Evolutionary conservation across 53 echinoderm and acorn worm species (phyloP), one percentile per base, ranked within the genome.

Genomic region (Paelopatides confundens): DNA sequence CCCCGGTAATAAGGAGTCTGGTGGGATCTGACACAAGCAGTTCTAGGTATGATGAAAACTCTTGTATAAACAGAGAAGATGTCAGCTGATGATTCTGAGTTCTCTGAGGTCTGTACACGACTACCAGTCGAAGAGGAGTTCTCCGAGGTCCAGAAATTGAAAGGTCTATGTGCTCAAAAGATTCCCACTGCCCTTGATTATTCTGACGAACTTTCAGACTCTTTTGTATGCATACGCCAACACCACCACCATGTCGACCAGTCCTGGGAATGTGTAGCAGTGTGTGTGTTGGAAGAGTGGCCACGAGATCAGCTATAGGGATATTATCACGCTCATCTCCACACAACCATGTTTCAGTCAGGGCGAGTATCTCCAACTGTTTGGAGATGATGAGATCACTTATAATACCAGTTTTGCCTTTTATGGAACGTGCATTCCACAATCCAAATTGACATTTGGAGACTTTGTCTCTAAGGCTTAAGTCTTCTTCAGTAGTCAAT

Each of bases 311-410:
- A 58, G 71, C 91, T 26, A 91, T 69, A 14, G 66, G 23, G 35
- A 81, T 27, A 48, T 91, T 71, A 33, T 87, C 91, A 43, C 91
- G 71, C 23, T 91, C 21, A 83, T 91, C 91, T 58, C 87, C 83
- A 35, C 70, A 71, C 3, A 69, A 76, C 91, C 87, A 87, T 32
- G 91, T 82, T 46, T 91, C 82, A n/a, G 87, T 91, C 8, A 91
- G 67, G 11, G 87, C 87, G 37, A 91, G 31, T 30, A 91, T 91
- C 39, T 91, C 91, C 15, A 87, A 71, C 17, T 82, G 27, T 30
- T 91, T 51, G 39, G 66, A 48, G 63, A 91, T 82, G 24, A 91
- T 58, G 27, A 91, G 70, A 33, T 87, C 82, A 54, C 51, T 69
- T 39, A 86, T 48, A 13, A 66, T 26, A 18, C 39, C 15, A 23